Evolutionary conservation across 1,140 invertebrate genomes (phyloP), one percentile per base, ranked within the genome.

Genomic region (Platyura marginata): DNA sequence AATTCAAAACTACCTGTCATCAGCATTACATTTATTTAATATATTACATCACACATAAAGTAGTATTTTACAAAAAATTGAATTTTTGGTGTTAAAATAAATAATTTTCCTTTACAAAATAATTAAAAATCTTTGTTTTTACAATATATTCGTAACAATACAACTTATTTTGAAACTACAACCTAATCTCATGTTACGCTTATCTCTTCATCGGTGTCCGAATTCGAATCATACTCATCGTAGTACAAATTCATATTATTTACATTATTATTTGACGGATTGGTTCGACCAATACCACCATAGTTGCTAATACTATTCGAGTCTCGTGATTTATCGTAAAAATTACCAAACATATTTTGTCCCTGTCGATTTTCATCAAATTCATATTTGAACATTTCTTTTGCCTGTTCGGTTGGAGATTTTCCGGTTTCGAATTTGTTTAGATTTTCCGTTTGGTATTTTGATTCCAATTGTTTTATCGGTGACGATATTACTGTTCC

Each of bases 141-240:
- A n/a, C n/a, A n/a, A n/a, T n/a, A n/a, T n/a, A n/a, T n/a, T n/a
- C n/a, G n/a, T n/a, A n/a, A n/a, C n/a, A n/a, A n/a, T n/a, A n/a
- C n/a, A n/a, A n/a, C n/a, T n/a, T n/a, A n/a, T n/a, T n/a, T n/a
- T n/a, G n/a, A n/a, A n/a, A n/a, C n/a, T n/a, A n/a, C 25, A 13
- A 29, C 13, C 25, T 13, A 29, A n/a, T 36, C 15, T 84, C 81
- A 83, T 68, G 79, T 84, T 57, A 84, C 79, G 54, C 81, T 81
- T 47, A 83, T 84, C 59, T 84, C 81, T 51, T 84, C 80, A 50
- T 82, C 78, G 43, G 75, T 76, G 20, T 80, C 79, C 50, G 79
- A 80, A 33, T 77, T 77, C 43, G 66, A 72, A 39, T 79, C 75
- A 42, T 72, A 75, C 43, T 77, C 74, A 48, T 64, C 71, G 23